These are phyloP conservation scores for Apoderus coryli DNA, from an alignment of 2,888 invertebrate species.

Conservation along the genomic window DNA sequence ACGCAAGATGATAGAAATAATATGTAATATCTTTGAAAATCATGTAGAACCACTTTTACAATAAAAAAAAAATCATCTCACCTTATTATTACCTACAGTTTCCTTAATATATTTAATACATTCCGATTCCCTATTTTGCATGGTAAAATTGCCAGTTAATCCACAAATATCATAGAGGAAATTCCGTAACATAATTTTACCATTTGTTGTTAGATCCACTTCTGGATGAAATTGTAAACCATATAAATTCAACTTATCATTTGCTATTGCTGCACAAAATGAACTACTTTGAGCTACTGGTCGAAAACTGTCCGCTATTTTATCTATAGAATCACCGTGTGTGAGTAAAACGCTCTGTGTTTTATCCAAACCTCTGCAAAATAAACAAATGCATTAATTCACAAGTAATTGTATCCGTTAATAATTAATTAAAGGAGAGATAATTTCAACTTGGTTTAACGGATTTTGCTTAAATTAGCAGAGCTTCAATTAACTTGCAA, in stretches of 20 bases:
- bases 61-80: too few relatives aligned
- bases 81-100: conserved; percentile 74
- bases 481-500: too few relatives aligned
- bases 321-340: conserved; percentile 93
- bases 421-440: too few relatives aligned
- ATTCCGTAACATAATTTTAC: conserved; percentile 82
- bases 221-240: conserved; percentile 99
- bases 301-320: conserved; percentile 78
- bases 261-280: conserved; percentile 78
- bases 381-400: conserved; percentile 6
- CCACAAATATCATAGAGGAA: conserved; percentile 88
- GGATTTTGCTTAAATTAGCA: too few relatives aligned
- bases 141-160: conserved; percentile 73
- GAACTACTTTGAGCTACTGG: conserved; percentile 73
- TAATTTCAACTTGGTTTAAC: too few relatives aligned
- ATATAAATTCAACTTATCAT: conserved; percentile 78
- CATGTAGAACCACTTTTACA: too few relatives aligned
- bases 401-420: too few relatives aligned
- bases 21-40: too few relatives aligned
- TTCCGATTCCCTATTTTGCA: conserved; percentile 71
- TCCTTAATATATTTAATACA: conserved; percentile 88
- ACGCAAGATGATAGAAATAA: too few relatives aligned
- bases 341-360: conserved; percentile 85
- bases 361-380: conserved; percentile 67
- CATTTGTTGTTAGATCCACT: conserved; percentile 87